A percentile compares a stretch with the other conserved stretches of the same genome.
These are phyloP conservation scores for Bibio marci DNA, from an alignment of 2,888 invertebrate species.

Conservation along the genomic window DNA sequence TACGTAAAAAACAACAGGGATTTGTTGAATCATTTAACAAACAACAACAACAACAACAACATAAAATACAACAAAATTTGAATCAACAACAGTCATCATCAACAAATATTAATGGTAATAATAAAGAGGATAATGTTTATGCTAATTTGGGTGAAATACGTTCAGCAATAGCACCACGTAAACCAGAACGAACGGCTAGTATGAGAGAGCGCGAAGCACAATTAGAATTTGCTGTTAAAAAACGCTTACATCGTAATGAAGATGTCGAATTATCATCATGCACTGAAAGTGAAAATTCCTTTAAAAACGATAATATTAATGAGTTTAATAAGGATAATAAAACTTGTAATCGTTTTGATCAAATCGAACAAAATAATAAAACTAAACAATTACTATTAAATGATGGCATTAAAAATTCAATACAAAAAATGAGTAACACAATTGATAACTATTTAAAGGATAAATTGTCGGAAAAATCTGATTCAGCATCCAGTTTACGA, in stretches of 20 bases:
- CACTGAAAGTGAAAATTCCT: neutral
- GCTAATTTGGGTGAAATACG: slow-evolving; percentile 73
- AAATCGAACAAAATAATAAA: neutral
- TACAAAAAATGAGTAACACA: slow-evolving; percentile 28
- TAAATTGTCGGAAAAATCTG: slow-evolving; percentile 26
- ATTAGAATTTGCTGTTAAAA: slow-evolving; percentile 36
- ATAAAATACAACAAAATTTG: too few relatives aligned
- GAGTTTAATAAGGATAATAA: slow-evolving; percentile 16
- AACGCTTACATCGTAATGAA: slow-evolving; percentile 15
- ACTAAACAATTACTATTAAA: slow-evolving; percentile 4
- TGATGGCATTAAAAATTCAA: slow-evolving; percentile 26
- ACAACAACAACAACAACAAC: too few relatives aligned
- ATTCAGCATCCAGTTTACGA: too few relatives aligned
- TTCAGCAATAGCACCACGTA: slow-evolving; percentile 62
- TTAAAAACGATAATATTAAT: slow-evolving; percentile 16
- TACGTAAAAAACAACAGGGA: slow-evolving; percentile 37
- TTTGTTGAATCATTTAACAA: too few relatives aligned
- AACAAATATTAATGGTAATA: slow-evolving; percentile 19
- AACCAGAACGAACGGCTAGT: slow-evolving; percentile 73
- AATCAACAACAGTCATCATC: too few relatives aligned
- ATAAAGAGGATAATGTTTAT: slow-evolving; percentile 46
- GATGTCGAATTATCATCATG: neutral
- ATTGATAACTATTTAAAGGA: slow-evolving; percentile 29
- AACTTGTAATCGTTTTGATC: slow-evolving; percentile 11
- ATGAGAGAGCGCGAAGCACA: slow-evolving; percentile 64